These are phyloP conservation scores for Microctonus hyperodae DNA, from an alignment of 2,888 invertebrate genomes.

Conservation along the genomic window DNA sequence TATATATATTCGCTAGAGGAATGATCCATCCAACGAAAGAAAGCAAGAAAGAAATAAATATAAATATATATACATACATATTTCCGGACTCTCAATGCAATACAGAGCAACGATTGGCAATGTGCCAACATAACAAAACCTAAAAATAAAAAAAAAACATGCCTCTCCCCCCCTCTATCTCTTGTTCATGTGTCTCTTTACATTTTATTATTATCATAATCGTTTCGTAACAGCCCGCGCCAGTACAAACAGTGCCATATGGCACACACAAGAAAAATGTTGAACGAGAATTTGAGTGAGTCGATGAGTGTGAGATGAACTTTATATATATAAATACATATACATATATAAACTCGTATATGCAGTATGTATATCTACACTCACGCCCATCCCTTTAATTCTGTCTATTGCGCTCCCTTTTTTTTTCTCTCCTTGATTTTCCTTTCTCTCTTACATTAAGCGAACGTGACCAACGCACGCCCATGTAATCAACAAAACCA, in stretches of 20 bases:
- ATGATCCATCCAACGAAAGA: conserved; percentile 22
- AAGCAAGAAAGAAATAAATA: not conserved
- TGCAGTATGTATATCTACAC: not conserved
- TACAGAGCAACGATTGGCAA: conserved; percentile 20
- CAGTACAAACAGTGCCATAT: conserved; percentile 60
- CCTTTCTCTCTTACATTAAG: conserved; percentile 35
- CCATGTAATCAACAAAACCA: conserved; percentile 62
- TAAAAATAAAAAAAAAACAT: conserved; percentile 1
- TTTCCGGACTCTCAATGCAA: conserved; percentile 15
- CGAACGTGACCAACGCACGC: conserved; percentile 52
- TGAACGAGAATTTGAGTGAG: conserved; percentile 36
- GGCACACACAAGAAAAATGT: conserved; percentile 48
- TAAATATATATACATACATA: not conserved
- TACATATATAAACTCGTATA: no score
- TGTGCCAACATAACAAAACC: conserved; percentile 14
- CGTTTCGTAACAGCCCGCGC: conserved; percentile 56
- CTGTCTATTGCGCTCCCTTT: conserved; percentile 8
- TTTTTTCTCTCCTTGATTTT: conserved; percentile 29
- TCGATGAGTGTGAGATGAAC: conserved; percentile 1
- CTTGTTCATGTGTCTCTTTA: conserved; percentile 27
- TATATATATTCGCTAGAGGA: conserved; percentile 5
- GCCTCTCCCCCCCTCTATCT: not conserved
- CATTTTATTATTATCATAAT: conserved; percentile 51
- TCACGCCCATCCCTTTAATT: conserved; percentile 17
- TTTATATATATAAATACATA: no score